Percentiles rank a stretch among this genome's conserved stretches.
phyloP scores from a whole-genome alignment of 2,113 vertebrate genomes.

The Mixornis gularis region DNA sequence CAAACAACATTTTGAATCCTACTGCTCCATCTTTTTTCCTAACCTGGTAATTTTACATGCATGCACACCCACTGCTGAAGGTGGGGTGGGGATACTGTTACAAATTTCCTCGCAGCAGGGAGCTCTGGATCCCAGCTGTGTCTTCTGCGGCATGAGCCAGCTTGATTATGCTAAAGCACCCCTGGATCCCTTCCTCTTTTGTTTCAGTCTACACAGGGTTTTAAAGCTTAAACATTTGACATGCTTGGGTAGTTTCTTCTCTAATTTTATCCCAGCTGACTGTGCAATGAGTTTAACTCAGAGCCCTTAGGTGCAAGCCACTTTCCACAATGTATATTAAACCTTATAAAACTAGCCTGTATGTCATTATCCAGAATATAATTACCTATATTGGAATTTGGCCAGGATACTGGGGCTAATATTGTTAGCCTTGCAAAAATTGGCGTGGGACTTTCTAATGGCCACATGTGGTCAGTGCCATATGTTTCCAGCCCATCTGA shows the following conservation, averaged over 20 bases:
- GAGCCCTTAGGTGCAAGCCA: conserved; percentile 56
- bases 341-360: conserved; percentile 50
- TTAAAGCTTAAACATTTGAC: conserved; percentile 70
- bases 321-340: conserved; percentile 54
- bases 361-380: conserved; percentile 58
- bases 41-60: conserved; percentile 7
- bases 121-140: conserved; percentile 56
- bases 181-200: conserved; percentile 66
- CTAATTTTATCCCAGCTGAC: conserved; percentile 69
- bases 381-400: conserved; percentile 64
- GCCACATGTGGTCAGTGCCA: conserved; percentile 56
- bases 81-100: conserved; percentile 33
- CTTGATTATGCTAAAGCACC: conserved; percentile 67
- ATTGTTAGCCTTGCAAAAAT: conserved; percentile 67
- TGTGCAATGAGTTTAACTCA: conserved; percentile 58
- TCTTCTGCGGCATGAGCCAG: conserved; percentile 53
- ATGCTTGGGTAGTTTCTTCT: conserved; percentile 69
- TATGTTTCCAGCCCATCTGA: conserved; percentile 37
- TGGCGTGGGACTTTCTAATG: conserved; percentile 53
- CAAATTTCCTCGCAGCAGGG: conserved; percentile 59
- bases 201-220: conserved; percentile 62
- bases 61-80: conserved; percentile 19
- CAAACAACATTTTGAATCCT: background rate
- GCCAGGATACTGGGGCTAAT: conserved; percentile 60
- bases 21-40: background rate